Conservation (phyloP, 2,888 invertebrate species). For the Catocala nupta region DNA sequence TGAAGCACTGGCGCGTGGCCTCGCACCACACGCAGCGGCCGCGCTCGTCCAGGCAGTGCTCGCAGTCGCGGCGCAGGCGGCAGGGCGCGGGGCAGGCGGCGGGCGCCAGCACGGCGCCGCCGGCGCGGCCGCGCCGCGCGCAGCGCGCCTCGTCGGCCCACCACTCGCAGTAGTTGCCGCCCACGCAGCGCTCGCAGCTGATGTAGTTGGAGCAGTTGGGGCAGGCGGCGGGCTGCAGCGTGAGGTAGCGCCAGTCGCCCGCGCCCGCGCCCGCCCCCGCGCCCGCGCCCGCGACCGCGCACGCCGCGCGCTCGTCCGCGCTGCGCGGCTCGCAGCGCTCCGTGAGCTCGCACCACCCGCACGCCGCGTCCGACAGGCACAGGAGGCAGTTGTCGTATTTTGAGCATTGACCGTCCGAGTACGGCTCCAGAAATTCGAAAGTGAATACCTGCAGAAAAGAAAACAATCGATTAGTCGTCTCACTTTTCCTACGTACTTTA, state of each 20-base stretch:
- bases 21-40: constrained; percentile 99
- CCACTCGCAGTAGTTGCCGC: constrained; percentile 96
- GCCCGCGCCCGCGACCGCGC: constrained; percentile 90
- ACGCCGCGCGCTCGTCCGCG: constrained; percentile 89
- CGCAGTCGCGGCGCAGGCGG: constrained; percentile 91
- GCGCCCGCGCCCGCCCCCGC: constrained; percentile 85
- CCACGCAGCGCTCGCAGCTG: constrained; percentile 94
- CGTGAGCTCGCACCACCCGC: constrained; percentile 97
- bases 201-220: constrained; percentile 96
- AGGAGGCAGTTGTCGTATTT: constrained; percentile 94
- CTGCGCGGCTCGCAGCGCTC: constrained; percentile 90
- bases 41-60: constrained; percentile 93
- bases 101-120: constrained; percentile 89
- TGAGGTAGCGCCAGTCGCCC: constrained; percentile 92
- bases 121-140: constrained; percentile 91
- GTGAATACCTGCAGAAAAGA: constrained; percentile 89
- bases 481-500: neutral
- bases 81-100: constrained; percentile 94
- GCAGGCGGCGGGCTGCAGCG: constrained; percentile 93
- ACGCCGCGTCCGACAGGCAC: constrained; percentile 95
- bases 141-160: constrained; percentile 96
- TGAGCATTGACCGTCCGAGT: constrained; percentile 92
- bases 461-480: neutral
- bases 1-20: constrained; percentile 96
- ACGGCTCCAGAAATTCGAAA: constrained; percentile 96